phyloP scores from a whole-genome alignment of 2,113 vertebrate genomes.

The Jaculus jaculus region DNA sequence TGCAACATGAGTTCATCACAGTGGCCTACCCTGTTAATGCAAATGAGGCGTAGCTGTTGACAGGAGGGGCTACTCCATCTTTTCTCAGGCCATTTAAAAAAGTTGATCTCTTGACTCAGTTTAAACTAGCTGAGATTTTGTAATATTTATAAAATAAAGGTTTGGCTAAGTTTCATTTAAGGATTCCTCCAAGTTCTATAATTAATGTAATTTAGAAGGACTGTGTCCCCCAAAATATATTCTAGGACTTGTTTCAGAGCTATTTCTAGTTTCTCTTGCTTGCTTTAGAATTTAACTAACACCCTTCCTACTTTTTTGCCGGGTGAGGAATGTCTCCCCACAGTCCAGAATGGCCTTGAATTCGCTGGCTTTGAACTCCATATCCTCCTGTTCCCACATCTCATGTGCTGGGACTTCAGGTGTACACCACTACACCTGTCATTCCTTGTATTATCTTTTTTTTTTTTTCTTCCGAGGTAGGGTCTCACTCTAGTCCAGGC shows the following conservation, averaged over 20 bases:
- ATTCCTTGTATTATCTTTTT: neutral
- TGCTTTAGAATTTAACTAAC: conserved; percentile 7
- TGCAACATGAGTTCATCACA: neutral
- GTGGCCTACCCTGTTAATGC: neutral
- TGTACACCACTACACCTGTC: neutral
- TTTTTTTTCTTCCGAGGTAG: too few relatives aligned
- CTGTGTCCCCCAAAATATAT: neutral
- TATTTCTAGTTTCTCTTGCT: conserved; percentile 7
- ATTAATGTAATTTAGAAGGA: neutral
- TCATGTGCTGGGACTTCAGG: neutral
- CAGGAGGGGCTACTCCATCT: neutral
- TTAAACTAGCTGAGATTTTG: conserved; percentile 43
- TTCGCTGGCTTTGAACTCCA: neutral
- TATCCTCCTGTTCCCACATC: neutral
- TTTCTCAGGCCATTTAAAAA: conserved; percentile 22
- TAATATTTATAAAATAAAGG: conserved; percentile 1
- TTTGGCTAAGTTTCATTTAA: neutral
- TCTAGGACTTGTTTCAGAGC: neutral
- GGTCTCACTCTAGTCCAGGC: too few relatives aligned
- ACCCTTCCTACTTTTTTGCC: neutral
- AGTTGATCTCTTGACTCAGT: neutral
- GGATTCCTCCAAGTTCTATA: neutral
- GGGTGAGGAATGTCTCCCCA: neutral
- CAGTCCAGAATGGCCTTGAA: neutral
- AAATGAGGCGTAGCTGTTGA: neutral